phyloP scores from a whole-genome alignment of 2,113 vertebrate species.

The Ivindomyrus marchei region DNA sequence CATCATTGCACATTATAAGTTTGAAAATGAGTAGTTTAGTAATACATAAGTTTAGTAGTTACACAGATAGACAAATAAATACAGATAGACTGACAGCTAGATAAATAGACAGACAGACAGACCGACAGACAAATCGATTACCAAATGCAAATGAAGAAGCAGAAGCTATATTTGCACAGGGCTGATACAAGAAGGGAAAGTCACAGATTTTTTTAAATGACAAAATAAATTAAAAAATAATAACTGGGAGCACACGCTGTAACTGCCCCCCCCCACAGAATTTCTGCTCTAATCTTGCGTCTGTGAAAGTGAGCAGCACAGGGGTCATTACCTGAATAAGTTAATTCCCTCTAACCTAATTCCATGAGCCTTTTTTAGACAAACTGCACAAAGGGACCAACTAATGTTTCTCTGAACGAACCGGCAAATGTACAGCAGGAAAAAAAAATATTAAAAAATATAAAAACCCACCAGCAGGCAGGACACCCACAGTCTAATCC shows the following conservation, averaged over 20 bases:
- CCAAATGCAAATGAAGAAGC: not conserved
- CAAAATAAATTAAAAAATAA: not conserved
- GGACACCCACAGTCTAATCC: not conserved
- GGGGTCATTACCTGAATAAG: slow-evolving; percentile 13
- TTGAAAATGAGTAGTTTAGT: no score
- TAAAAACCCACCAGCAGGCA: not conserved
- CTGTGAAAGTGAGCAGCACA: not conserved
- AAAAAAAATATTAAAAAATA: not conserved
- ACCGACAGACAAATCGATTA: not conserved
- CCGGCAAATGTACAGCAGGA: not conserved
- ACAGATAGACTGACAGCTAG: no score
- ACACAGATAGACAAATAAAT: not conserved
- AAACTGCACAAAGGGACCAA: slow-evolving; percentile 3
- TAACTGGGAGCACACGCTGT: not conserved
- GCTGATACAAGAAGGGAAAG: not conserved
- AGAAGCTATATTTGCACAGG: not conserved
- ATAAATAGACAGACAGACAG: not conserved
- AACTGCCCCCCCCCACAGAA: not conserved
- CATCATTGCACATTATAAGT: not conserved
- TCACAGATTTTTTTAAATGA: not conserved
- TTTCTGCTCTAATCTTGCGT: not conserved
- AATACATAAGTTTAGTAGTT: not conserved
- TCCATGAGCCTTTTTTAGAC: slow-evolving; percentile 6
- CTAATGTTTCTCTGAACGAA: not conserved
- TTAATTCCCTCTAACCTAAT: slow-evolving; percentile 17